Percentiles rank a stretch among this genome's conserved stretches.
Conservation (phyloP, 2,113 vertebrate genomes). For the Tetrao urogallus region DNA sequence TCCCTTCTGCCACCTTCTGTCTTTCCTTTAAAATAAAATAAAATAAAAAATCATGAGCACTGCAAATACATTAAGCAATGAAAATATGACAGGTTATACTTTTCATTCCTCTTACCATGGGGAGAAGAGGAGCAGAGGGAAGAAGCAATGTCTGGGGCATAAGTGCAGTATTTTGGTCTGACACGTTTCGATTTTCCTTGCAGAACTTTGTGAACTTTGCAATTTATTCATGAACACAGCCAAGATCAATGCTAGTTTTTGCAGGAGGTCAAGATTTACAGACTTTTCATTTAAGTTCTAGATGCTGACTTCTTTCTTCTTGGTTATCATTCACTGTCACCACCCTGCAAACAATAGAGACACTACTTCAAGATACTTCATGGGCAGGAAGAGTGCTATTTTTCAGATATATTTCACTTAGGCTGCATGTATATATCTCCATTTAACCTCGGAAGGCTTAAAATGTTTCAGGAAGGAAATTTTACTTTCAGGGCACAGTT, state of each 20-base stretch:
- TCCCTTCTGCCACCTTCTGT: not conserved
- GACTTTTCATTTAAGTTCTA: constrained; percentile 11
- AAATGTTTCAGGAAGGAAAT: not conserved
- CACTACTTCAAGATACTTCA: not conserved
- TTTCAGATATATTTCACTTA: not conserved
- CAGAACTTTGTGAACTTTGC: constrained; percentile 6
- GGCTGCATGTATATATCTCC: not conserved
- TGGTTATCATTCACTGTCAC: not conserved
- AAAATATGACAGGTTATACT: not conserved
- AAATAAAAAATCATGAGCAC: not conserved
- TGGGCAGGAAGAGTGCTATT: not conserved
- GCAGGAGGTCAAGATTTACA: not conserved
- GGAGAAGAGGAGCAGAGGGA: not conserved
- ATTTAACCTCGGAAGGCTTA: not conserved
- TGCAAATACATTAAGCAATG: not conserved
- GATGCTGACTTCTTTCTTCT: not conserved
- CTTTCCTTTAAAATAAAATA: not conserved
- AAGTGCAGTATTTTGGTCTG: not conserved
- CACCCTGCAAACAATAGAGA: not conserved
- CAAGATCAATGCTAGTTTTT: not conserved
- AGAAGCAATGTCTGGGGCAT: not conserved
- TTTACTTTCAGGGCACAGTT: not conserved
- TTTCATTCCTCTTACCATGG: not conserved
- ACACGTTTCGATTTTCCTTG: not conserved
- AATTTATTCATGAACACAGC: not conserved